phyloP scores from a whole-genome alignment of 2,888 invertebrate species.

The Hyposoter didymator region DNA sequence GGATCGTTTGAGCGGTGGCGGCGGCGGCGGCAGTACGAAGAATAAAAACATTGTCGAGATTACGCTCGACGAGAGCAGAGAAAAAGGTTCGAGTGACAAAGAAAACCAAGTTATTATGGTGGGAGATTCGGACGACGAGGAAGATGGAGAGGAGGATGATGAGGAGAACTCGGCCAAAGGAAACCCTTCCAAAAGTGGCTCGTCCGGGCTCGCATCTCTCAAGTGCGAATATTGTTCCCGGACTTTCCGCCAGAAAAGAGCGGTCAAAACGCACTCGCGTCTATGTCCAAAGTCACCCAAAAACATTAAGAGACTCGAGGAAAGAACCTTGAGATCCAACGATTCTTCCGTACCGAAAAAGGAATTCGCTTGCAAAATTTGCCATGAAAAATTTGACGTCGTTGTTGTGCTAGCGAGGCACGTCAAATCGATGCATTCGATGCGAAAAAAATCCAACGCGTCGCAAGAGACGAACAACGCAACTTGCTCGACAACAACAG shows the following conservation, averaged over 20 bases:
- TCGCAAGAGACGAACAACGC: not conserved
- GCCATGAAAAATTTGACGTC: slow-evolving; percentile 80
- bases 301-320: slow-evolving; percentile 58
- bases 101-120: slow-evolving; percentile 82
- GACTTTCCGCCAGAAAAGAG: slow-evolving; percentile 78
- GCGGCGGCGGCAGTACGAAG: not conserved
- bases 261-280: slow-evolving; percentile 78
- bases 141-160: slow-evolving; percentile 9
- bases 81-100: slow-evolving; percentile 82
- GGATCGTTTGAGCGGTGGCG: slow-evolving; percentile 30
- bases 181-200: slow-evolving; percentile 3
- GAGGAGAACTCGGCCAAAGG: not conserved
- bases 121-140: slow-evolving; percentile 80
- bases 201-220: slow-evolving; percentile 61
- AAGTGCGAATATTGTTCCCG: slow-evolving; percentile 79
- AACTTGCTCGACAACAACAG: not conserved
- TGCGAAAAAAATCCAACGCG: slow-evolving; percentile 49
- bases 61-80: slow-evolving; percentile 80
- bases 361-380: slow-evolving; percentile 80
- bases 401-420: slow-evolving; percentile 81
- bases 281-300: slow-evolving; percentile 77
- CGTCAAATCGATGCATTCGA: slow-evolving; percentile 78
- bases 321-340: slow-evolving; percentile 41
- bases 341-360: slow-evolving; percentile 65
- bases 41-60: slow-evolving; percentile 77